These are phyloP conservation scores for Periophthalmus modestus DNA, from an alignment of 2,113 vertebrate species.

Conservation along the genomic window DNA sequence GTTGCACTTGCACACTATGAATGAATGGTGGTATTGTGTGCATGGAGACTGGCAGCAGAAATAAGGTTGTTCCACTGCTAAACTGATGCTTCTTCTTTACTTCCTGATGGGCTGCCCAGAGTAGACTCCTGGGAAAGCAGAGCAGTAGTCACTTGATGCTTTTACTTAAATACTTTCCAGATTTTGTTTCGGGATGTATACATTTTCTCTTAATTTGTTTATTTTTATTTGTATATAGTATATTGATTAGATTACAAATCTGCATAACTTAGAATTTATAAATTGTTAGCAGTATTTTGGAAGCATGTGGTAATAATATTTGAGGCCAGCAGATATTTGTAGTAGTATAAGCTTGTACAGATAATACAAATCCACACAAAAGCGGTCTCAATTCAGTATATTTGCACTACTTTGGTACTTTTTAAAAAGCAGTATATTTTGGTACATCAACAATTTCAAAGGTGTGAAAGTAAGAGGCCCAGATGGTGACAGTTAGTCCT, in stretches of 20 bases:
- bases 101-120: conserved; percentile 41
- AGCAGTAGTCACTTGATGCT: neutral
- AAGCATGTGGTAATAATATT: neutral
- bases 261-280: neutral
- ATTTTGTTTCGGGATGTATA: neutral
- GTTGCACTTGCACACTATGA: conserved; percentile 32
- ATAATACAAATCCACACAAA: no score
- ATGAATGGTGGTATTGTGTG: conserved; percentile 72
- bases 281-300: neutral
- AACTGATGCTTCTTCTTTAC: conserved; percentile 33
- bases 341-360: no score
- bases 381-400: neutral
- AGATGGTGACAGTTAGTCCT: conserved; percentile 43
- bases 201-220: neutral
- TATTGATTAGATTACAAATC: neutral
- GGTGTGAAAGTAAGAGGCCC: conserved; percentile 18
- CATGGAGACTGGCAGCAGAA: conserved; percentile 25
- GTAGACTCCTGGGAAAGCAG: conserved; percentile 19
- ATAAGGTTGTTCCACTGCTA: conserved; percentile 63
- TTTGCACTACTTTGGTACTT: no score
- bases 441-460: neutral
- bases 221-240: neutral
- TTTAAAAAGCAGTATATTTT: neutral
- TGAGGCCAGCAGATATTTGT: no score
- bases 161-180: neutral